Evolutionary conservation across 1,140 invertebrate genomes (phyloP).

Genomic region (Globodera ellingtonae): DNA sequence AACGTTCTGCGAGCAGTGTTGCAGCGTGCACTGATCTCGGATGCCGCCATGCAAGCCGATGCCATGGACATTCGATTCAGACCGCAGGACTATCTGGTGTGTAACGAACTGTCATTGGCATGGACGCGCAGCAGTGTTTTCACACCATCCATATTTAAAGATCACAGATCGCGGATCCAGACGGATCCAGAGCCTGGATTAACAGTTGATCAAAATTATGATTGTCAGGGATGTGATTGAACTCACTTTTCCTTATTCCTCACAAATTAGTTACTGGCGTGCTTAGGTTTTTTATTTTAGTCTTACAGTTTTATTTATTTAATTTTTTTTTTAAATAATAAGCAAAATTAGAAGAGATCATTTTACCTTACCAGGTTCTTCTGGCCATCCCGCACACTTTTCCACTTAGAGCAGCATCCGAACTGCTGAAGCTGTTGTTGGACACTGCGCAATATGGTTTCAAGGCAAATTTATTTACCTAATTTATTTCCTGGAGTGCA

Average conservation of each 20-base stretch:
- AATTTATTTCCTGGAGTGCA: too few relatives aligned
- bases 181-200: too few relatives aligned
- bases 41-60: conserved; percentile 63
- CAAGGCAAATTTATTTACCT: conserved; percentile 38
- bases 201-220: too few relatives aligned
- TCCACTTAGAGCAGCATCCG: conserved; percentile 51
- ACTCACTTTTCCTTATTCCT: too few relatives aligned
- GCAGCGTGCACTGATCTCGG: conserved; percentile 48
- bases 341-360: not conserved
- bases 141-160: too few relatives aligned
- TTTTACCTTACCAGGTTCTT: conserved; percentile 42
- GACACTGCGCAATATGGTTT: conserved; percentile 52
- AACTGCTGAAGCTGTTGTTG: conserved; percentile 52
- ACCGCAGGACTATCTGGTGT: conserved; percentile 50
- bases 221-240: too few relatives aligned
- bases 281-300: too few relatives aligned
- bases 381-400: conserved; percentile 63
- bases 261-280: too few relatives aligned
- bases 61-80: conserved; percentile 32
- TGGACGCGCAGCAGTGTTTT: conserved; percentile 51
- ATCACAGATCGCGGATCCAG: too few relatives aligned
- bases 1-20: not conserved
- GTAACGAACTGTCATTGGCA: conserved; percentile 65
- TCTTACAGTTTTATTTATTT: too few relatives aligned
- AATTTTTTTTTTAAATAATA: not conserved